Percentiles rank a stretch among this genome's conserved stretches.
These are phyloP conservation scores for Ptychochromis oligacanthus DNA, from an alignment of 2,113 vertebrate genomes.

Conservation along the genomic window DNA sequence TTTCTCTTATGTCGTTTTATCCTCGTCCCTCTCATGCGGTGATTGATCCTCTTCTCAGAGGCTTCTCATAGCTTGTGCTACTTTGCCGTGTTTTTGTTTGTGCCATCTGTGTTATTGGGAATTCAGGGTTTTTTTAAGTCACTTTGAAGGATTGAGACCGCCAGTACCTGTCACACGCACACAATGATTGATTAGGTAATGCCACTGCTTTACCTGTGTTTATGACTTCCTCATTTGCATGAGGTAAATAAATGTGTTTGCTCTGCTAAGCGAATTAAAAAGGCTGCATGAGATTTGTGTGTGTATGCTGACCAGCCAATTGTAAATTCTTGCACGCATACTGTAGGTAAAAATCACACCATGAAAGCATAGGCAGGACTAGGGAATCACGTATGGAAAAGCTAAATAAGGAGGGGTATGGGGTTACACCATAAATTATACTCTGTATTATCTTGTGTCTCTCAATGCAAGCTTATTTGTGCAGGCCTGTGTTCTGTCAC, in stretches of 20 bases:
- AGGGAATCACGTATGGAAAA: neutral
- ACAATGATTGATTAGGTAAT: constrained; percentile 59
- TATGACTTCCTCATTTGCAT: constrained; percentile 61
- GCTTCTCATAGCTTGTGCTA: constrained; percentile 45
- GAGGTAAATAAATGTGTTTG: constrained; percentile 38
- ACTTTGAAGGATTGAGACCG: constrained; percentile 33
- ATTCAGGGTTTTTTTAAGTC: constrained; percentile 42
- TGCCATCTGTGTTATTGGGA: constrained; percentile 62
- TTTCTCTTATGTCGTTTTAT: constrained; percentile 55
- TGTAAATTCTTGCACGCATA: neutral
- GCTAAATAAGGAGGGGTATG: neutral
- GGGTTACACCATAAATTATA: neutral
- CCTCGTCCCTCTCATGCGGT: constrained; percentile 43
- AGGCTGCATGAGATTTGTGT: constrained; percentile 4
- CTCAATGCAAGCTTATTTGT: too few species aligned
- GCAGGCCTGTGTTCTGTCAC: too few species aligned
- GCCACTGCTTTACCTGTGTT: constrained; percentile 44
- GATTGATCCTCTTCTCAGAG: constrained; percentile 68
- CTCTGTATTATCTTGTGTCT: too few species aligned
- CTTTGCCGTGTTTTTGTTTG: constrained; percentile 52
- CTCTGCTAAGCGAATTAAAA: constrained; percentile 59
- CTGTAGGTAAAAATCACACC: neutral
- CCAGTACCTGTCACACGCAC: constrained; percentile 29
- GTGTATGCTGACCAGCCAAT: neutral
- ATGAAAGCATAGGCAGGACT: neutral